phyloP scores from a whole-genome alignment of 2,113 vertebrate species.

The Labeo catla region DNA sequence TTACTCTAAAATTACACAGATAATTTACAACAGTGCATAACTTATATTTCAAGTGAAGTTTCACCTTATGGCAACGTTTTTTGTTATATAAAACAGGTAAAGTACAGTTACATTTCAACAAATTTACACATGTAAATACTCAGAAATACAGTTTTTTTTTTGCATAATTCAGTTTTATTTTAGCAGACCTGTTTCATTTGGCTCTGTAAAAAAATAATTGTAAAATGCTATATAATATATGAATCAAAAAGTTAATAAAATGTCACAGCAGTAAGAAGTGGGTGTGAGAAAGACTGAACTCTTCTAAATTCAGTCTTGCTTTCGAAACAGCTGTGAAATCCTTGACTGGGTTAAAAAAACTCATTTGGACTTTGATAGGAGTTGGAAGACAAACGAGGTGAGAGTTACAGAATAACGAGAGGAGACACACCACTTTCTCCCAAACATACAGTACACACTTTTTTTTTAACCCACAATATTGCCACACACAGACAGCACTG shows the following conservation, averaged over 20 bases:
- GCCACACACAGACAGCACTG: constrained; percentile 1
- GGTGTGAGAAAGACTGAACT: background rate
- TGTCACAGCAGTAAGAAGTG: background rate
- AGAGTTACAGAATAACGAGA: constrained; percentile 64
- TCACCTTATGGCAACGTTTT: too few relatives aligned
- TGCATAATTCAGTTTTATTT: background rate
- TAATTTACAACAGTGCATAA: too few relatives aligned
- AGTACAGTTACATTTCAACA: too few relatives aligned
- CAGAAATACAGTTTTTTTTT: too few relatives aligned
- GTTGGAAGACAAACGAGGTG: constrained; percentile 62
- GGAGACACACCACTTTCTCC: constrained; percentile 17
- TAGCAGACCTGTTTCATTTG: background rate
- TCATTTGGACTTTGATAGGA: constrained; percentile 74
- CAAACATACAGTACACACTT: background rate
- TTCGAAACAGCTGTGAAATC: constrained; percentile 68
- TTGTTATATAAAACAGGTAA: too few relatives aligned
- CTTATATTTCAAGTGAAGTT: too few relatives aligned
- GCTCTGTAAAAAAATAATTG: background rate
- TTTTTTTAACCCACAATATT: background rate
- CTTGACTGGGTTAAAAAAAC: constrained; percentile 44
- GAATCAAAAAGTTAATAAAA: background rate
- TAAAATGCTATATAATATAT: background rate
- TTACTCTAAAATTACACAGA: too few relatives aligned
- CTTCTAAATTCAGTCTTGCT: constrained; percentile 44
- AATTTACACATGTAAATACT: too few relatives aligned